phyloP scores from a whole-genome alignment of 2,888 invertebrate genomes.

The Caenorhabditis becei region DNA sequence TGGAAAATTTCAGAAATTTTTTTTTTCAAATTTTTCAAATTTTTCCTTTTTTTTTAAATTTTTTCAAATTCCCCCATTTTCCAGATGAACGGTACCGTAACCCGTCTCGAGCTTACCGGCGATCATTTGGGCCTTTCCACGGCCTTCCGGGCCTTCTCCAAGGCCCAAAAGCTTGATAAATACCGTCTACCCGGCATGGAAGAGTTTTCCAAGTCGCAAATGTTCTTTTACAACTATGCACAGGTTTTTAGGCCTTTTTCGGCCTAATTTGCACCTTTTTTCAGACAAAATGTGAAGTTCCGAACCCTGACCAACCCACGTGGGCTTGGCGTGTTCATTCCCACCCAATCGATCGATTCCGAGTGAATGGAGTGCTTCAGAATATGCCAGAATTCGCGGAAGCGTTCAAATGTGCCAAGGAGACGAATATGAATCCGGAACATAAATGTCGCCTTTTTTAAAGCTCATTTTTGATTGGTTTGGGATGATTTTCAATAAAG shows the following conservation, averaged over 20 bases:
- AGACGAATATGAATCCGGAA: conserved; percentile 17
- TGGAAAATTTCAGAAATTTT: background rate
- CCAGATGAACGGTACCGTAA: conserved; percentile 35
- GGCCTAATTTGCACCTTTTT: background rate
- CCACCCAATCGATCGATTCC: conserved; percentile 23
- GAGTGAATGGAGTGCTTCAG: conserved; percentile 41
- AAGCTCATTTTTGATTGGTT: no score
- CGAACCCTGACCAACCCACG: background rate
- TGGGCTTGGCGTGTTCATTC: background rate
- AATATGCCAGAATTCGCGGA: conserved; percentile 41
- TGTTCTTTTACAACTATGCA: conserved; percentile 40
- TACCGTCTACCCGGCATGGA: conserved; percentile 18
- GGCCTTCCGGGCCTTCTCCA: conserved; percentile 17
- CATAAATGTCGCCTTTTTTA: no score
- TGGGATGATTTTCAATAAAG: no score
- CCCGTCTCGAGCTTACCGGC: conserved; percentile 5
- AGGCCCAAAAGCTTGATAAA: background rate
- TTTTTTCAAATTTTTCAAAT: background rate
- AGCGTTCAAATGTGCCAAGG: conserved; percentile 20
- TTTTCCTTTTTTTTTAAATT: background rate
- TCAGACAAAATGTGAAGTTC: conserved; percentile 31
- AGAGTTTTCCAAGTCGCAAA: background rate
- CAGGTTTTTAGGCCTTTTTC: conserved; percentile 6
- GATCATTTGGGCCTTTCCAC: conserved; percentile 24
- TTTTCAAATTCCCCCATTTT: conserved; percentile 1